phyloP scores from a whole-genome alignment of 2,113 vertebrate genomes.

The Lepisosteus oculatus region DNA sequence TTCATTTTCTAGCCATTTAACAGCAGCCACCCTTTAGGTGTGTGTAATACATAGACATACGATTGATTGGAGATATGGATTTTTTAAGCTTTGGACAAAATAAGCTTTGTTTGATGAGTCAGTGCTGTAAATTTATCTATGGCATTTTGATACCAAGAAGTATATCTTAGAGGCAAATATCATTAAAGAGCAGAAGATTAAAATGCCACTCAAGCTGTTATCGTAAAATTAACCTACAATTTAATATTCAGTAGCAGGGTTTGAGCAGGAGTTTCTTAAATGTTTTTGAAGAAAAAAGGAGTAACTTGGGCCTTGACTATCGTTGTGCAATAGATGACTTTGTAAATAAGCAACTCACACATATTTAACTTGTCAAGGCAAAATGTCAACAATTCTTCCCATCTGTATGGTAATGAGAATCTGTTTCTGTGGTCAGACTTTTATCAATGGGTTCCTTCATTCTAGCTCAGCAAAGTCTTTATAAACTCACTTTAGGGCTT shows the following conservation, averaged over 20 bases:
- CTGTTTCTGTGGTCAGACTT: constrained; percentile 33
- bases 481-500: constrained; percentile 28
- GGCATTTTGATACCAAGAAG: constrained; percentile 66
- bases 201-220: constrained; percentile 63
- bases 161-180: constrained; percentile 51
- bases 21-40: constrained; percentile 45
- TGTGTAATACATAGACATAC: constrained; percentile 41
- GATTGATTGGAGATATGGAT: constrained; percentile 61
- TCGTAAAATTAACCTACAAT: constrained; percentile 29
- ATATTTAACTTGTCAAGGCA: constrained; percentile 70
- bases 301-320: constrained; percentile 33
- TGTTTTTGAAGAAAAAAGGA: constrained; percentile 11
- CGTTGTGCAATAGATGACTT: constrained; percentile 35
- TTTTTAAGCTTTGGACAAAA: constrained; percentile 45
- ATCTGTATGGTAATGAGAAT: constrained; percentile 68
- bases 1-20: constrained; percentile 15
- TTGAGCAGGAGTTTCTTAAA: constrained; percentile 1
- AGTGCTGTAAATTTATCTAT: constrained; percentile 62
- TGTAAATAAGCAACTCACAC: constrained; percentile 62
- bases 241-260: background rate
- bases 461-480: constrained; percentile 20
- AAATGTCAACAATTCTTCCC: constrained; percentile 64
- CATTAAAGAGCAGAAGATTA: constrained; percentile 58
- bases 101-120: constrained; percentile 65
- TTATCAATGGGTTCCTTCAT: constrained; percentile 65